Conservation (phyloP, 1,140 invertebrate genomes). For the Tenebrio molitor region DNA sequence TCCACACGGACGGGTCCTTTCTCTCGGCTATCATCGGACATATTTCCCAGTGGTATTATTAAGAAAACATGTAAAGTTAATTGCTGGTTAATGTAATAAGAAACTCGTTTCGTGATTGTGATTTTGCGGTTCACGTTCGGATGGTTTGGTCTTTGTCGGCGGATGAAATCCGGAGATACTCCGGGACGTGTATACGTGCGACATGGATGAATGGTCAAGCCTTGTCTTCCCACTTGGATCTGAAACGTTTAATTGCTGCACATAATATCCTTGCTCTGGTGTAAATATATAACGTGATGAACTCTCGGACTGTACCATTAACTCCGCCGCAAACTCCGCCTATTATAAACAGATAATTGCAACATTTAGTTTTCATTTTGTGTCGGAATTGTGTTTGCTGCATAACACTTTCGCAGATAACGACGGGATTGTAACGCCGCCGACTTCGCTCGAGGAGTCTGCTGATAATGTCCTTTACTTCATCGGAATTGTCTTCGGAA, state of each 20-base stretch:
- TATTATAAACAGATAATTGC: conserved; percentile 52
- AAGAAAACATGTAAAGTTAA: conserved; percentile 56
- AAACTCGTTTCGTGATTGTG: conserved; percentile 53
- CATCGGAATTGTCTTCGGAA: conserved; percentile 5
- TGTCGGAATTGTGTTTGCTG: conserved; percentile 32
- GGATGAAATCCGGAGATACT: conserved; percentile 30
- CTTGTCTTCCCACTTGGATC: conserved; percentile 36
- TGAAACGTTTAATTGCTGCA: conserved; percentile 45
- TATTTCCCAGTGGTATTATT: conserved; percentile 29
- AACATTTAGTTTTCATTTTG: conserved; percentile 52
- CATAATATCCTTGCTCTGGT: conserved; percentile 32
- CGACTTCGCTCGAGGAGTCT: conserved; percentile 8
- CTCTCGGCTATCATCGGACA: conserved; percentile 20
- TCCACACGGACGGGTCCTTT: neutral
- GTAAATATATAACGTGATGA: conserved; percentile 47
- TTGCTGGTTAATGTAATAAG: conserved; percentile 56
- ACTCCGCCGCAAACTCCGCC: conserved; percentile 46
- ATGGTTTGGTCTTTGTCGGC: conserved; percentile 47
- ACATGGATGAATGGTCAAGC: conserved; percentile 42
- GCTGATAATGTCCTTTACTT: conserved; percentile 34
- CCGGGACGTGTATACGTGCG: conserved; percentile 35
- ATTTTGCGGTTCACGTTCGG: conserved; percentile 50
- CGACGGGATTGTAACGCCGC: conserved; percentile 3
- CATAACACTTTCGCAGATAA: conserved; percentile 29
- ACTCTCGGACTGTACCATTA: conserved; percentile 44